phyloP scores from a whole-genome alignment of 2,888 invertebrate genomes.

The Lomographa bimaculata region DNA sequence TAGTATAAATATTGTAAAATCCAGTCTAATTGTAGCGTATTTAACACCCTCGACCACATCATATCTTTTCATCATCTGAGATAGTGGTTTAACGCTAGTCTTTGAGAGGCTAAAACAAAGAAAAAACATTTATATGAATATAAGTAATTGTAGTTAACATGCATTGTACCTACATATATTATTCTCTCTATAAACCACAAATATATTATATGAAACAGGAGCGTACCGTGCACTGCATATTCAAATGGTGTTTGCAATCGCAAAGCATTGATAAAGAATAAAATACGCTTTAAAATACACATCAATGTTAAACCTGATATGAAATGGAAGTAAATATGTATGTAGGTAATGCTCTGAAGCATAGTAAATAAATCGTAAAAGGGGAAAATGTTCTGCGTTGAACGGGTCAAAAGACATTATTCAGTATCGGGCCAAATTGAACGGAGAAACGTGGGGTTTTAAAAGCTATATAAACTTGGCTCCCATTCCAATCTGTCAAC shows the following conservation, averaged over 20 bases:
- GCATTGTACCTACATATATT: too few species aligned
- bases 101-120: too few species aligned
- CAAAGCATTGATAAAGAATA: conserved; percentile 11
- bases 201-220: too few species aligned
- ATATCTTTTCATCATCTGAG: too few species aligned
- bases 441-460: conserved; percentile 38
- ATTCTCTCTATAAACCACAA: too few species aligned
- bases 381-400: conserved; percentile 48
- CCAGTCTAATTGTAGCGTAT: too few species aligned
- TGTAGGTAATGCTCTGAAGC: conserved; percentile 37
- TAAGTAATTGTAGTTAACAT: too few species aligned
- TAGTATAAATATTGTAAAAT: too few species aligned
- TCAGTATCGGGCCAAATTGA: conserved; percentile 48
- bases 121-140: too few species aligned
- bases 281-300: conserved; percentile 25
- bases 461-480: conserved; percentile 45
- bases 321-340: conserved; percentile 34
- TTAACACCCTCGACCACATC: too few species aligned
- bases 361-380: conserved; percentile 56
- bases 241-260: conserved; percentile 10
- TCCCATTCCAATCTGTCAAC: conserved; percentile 12
- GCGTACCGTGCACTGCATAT: too few species aligned
- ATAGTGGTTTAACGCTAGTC: too few species aligned
- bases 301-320: conserved; percentile 34
- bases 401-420: conserved; percentile 59